Evolutionary conservation across 2,797 vertebrate genomes (phyloP), one percentile per base, ranked within the genome.

Genomic region (Anolis apletophallus): DNA sequence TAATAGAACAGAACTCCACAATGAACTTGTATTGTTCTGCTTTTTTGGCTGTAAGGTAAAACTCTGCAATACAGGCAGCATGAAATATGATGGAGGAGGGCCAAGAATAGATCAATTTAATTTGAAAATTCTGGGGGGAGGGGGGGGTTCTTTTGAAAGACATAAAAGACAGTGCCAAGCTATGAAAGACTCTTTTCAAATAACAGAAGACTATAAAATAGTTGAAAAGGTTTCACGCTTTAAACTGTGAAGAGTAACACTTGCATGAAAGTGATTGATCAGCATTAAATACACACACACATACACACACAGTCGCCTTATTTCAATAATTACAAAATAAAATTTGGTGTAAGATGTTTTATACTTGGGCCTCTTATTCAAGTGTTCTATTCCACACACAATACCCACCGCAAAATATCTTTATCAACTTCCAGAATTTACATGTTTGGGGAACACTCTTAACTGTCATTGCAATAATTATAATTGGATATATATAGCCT

Each of bases 1-100:
- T 94, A 88, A 92, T 84, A 87, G 83, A 88, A 90, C 81, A 81
- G 84, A 81, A 89, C 88, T 86, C 86, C 71, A 71, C 55, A 71
- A 77, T 91, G 90, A 89, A 75, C 54, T 78, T 32, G 52, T 85
- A 80, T 82, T 84, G 34, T 75, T 73, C 90, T 82, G 0, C 0
- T 88, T 95, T 93, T 83, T 87, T 83, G 36, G 50, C 76, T 80
- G 29, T 55, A 82, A 88, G 80, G 26, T 82, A 61, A 69, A 79
- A 88, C 36, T 32, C 29, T 19, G 6, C 29, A 34, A 32, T 52
- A 0, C 12, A 16, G 83, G 34, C 0, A 78, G 67, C 23, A 87
- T 23, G 69, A 3, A 17, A 71, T 77, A n/a, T 14, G 46, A n/a
- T 79, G 88, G 77, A 13, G 76, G 84, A 54, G 34, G n/a, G 16